These are phyloP conservation scores for Plutella xylostella DNA, from an alignment of 2,888 invertebrate genomes.

Conservation along the genomic window DNA sequence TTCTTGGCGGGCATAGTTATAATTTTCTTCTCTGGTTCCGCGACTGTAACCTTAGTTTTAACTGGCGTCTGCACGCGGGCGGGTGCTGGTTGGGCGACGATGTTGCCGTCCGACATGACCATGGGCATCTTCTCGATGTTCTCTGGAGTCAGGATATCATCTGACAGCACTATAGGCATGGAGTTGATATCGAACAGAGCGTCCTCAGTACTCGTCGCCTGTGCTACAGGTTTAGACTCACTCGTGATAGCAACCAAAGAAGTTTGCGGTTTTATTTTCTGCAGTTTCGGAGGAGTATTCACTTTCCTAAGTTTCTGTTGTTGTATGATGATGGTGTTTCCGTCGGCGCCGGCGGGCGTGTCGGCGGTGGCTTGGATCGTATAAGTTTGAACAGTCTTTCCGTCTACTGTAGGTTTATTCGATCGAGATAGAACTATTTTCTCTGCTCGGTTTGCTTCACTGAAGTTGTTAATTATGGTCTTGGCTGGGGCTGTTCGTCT, in stretches of 20 bases:
- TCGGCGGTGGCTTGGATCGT: conserved; percentile 53
- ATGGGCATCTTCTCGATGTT: conserved; percentile 77
- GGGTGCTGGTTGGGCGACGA: conserved; percentile 37
- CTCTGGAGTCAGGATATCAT: conserved; percentile 76
- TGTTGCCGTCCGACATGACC: conserved; percentile 61
- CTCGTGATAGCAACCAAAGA: conserved; percentile 35
- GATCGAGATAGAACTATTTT: conserved; percentile 53
- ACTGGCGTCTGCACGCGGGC: conserved; percentile 27
- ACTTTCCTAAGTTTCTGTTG: conserved; percentile 46
- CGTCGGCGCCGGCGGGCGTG: conserved; percentile 37
- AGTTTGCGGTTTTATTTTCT: conserved; percentile 28
- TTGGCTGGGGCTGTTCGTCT: conserved; percentile 46
- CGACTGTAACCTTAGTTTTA: background rate
- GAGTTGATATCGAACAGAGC: conserved; percentile 78
- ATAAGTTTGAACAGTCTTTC: conserved; percentile 50
- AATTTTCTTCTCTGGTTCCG: background rate
- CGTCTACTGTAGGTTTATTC: conserved; percentile 37
- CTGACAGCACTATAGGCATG: conserved; percentile 81
- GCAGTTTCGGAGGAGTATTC: conserved; percentile 10
- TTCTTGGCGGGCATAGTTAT: conserved; percentile 34
- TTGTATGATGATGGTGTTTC: conserved; percentile 50
- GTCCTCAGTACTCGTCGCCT: conserved; percentile 35
- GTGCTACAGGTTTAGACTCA: conserved; percentile 27
- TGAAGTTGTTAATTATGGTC: conserved; percentile 40
- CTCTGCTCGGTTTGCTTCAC: conserved; percentile 43